Conservation (phyloP, 1,140 invertebrate species). For the Macrocentrus cingulum region DNA sequence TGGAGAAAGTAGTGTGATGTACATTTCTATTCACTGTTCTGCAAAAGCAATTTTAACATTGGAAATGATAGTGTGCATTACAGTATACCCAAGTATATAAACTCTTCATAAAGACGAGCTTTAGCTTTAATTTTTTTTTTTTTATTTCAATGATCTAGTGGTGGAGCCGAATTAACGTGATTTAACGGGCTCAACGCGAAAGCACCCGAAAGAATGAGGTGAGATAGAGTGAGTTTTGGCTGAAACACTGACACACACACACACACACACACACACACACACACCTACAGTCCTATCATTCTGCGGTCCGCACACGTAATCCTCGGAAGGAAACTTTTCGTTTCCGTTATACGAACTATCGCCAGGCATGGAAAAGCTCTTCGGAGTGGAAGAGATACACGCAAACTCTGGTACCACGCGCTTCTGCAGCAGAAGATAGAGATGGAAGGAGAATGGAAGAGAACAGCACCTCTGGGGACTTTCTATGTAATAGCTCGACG, state of each 20-base stretch:
- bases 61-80: too few species aligned
- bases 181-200: too few species aligned
- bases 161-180: too few species aligned
- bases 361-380: constrained; percentile 30
- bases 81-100: too few species aligned
- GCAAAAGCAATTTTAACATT: too few species aligned
- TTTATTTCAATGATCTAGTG: too few species aligned
- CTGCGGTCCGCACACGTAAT: constrained; percentile 32
- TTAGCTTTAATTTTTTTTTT: too few species aligned
- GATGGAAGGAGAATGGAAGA: background rate
- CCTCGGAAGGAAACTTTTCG: constrained; percentile 43
- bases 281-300: background rate
- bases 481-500: background rate
- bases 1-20: too few species aligned
- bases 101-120: too few species aligned
- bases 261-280: background rate
- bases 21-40: too few species aligned
- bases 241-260: background rate
- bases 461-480: background rate
- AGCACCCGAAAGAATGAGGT: too few species aligned
- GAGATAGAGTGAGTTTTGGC: too few species aligned
- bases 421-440: background rate
- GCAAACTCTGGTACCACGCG: constrained; percentile 16
- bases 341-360: constrained; percentile 40
- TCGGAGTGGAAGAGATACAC: constrained; percentile 46